A percentile compares a stretch with the other conserved stretches of the same genome.
Conservation (phyloP, 1,140 invertebrate species). For the Pseudomyrmex sp. region DNA sequence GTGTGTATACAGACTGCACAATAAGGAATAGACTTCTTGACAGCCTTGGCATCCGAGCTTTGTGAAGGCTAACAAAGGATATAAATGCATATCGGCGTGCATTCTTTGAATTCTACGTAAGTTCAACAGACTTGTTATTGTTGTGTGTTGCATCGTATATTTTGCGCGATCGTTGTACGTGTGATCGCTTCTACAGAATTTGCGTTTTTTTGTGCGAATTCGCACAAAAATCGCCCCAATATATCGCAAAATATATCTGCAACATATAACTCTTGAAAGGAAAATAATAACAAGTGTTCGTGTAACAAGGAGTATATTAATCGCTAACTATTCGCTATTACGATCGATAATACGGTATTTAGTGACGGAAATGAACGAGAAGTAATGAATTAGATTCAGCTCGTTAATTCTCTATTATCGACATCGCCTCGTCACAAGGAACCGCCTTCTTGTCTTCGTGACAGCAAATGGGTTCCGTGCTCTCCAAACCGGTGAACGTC, state of each 20-base stretch:
- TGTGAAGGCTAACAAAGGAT: slow-evolving; percentile 39
- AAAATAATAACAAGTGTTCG: not conserved
- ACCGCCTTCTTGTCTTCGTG: slow-evolving; percentile 65
- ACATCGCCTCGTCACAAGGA: slow-evolving; percentile 30
- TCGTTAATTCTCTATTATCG: slow-evolving; percentile 48
- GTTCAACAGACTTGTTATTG: slow-evolving; percentile 17
- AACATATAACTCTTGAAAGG: not conserved
- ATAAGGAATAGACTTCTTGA: slow-evolving; percentile 31
- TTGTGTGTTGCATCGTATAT: slow-evolving; percentile 7
- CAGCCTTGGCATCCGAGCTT: slow-evolving; percentile 31
- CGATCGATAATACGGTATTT: slow-evolving; percentile 2
- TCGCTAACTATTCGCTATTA: not conserved
- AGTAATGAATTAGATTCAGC: slow-evolving; percentile 30
- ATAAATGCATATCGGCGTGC: slow-evolving; percentile 41
- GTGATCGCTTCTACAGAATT: too few relatives aligned
- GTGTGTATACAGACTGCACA: slow-evolving; percentile 27
- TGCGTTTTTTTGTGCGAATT: not conserved
- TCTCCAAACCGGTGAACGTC: slow-evolving; percentile 67
- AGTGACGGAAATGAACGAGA: not conserved
- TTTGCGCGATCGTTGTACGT: too few relatives aligned
- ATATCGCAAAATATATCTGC: not conserved
- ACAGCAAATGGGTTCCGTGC: slow-evolving; percentile 69
- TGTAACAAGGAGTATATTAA: not conserved
- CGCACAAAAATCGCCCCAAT: not conserved
- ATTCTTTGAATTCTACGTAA: slow-evolving; percentile 45